These are phyloP conservation scores for Steinernema feltiae DNA, from an alignment of 1,140 invertebrate genomes.

Conservation along the genomic window DNA sequence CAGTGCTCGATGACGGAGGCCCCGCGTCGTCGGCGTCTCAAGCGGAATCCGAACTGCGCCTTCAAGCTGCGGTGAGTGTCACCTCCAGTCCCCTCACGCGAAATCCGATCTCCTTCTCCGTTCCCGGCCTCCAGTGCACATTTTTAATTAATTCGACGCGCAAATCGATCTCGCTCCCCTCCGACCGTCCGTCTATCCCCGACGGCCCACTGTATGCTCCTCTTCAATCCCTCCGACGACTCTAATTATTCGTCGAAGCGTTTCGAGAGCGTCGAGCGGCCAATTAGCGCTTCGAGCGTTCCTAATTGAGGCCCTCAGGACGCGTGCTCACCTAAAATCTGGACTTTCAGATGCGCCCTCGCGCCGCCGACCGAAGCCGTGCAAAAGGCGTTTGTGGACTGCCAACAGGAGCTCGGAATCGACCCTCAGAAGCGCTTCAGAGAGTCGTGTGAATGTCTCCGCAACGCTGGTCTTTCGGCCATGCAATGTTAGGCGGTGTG, in stretches of 20 bases:
- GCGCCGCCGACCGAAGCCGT: conserved; percentile 46
- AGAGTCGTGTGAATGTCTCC: conserved; percentile 52
- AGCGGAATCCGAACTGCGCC: conserved; percentile 48
- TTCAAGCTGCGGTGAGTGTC: conserved; percentile 49
- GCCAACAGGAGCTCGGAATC: conserved; percentile 48
- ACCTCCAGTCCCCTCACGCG: background rate
- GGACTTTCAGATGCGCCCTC: conserved; percentile 53
- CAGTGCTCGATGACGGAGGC: conserved; percentile 48
- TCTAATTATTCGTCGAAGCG: background rate
- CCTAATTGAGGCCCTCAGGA: no score
- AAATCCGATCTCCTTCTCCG: background rate
- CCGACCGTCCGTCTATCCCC: background rate
- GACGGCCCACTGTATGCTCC: background rate
- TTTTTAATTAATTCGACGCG: conserved; percentile 13
- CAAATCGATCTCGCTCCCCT: conserved; percentile 18
- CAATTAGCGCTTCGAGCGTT: background rate
- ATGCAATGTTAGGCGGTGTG: background rate
- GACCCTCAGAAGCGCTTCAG: conserved; percentile 45
- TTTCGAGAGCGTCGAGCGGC: background rate
- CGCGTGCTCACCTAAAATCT: no score
- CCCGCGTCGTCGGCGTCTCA: background rate
- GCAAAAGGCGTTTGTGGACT: conserved; percentile 51
- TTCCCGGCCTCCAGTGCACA: conserved; percentile 8
- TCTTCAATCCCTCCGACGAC: background rate
- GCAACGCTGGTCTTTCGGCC: conserved; percentile 43